Evolutionary conservation across 1,140 invertebrate species (phyloP).

Genomic region (Drosophila mojavensis): DNA sequence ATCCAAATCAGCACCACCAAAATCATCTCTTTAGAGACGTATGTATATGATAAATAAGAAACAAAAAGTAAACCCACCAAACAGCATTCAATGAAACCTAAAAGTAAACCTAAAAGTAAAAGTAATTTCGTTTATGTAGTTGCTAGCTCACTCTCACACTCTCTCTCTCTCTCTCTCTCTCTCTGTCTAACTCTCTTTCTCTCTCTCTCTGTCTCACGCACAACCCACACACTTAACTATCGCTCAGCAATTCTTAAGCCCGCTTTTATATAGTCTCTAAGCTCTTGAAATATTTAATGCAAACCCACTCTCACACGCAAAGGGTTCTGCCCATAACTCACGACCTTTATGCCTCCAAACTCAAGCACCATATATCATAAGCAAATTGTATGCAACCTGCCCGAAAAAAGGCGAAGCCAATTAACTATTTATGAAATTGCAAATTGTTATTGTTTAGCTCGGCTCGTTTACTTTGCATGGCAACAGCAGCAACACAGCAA

Average conservation of each 20-base stretch:
- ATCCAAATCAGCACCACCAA: conserved; percentile 84
- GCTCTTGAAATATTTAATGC: conserved; percentile 38
- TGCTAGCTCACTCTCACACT: background rate
- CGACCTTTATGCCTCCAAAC: conserved; percentile 7
- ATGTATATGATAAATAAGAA: conserved; percentile 73
- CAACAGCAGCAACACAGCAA: conserved; percentile 54
- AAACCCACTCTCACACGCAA: conserved; percentile 8
- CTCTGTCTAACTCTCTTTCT: background rate
- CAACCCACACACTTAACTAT: conserved; percentile 9
- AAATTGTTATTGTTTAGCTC: conserved; percentile 81
- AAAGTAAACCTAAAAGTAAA: background rate
- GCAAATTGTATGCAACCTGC: conserved; percentile 29
- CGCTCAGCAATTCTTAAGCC: conserved; percentile 25
- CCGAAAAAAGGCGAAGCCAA: conserved; percentile 42
- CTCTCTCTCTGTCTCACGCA: background rate
- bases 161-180: background rate
- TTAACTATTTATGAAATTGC: conserved; percentile 81
- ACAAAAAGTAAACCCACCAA: background rate
- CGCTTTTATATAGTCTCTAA: conserved; percentile 23
- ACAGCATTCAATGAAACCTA: background rate
- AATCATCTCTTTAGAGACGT: conserved; percentile 84
- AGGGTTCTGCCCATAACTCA: conserved; percentile 41
- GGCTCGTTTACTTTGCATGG: conserved; percentile 77
- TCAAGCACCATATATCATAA: conserved; percentile 38
- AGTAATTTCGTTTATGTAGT: conserved; percentile 16